Evolutionary conservation across 2,888 invertebrate genomes (phyloP).

Genomic region (Volucella zonaria): DNA sequence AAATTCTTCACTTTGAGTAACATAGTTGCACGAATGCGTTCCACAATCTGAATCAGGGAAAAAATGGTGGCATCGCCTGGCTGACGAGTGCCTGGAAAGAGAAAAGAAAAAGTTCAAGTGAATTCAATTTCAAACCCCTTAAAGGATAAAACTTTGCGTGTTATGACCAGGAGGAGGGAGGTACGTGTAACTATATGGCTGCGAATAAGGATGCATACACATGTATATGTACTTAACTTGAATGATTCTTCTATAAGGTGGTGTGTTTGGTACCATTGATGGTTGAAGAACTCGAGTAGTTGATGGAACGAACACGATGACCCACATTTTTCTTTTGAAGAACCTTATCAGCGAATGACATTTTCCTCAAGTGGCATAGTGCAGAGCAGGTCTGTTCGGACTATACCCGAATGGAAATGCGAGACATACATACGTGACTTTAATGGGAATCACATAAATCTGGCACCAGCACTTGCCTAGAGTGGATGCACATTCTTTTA

Average conservation of each 20-base stretch:
- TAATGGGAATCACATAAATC: conserved; percentile 53
- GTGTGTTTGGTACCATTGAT: conserved; percentile 52
- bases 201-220: too few species aligned
- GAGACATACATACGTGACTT: conserved; percentile 59
- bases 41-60: conserved; percentile 61
- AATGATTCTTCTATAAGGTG: conserved; percentile 1
- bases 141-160: conserved; percentile 33
- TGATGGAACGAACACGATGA: conserved; percentile 68
- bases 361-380: conserved; percentile 34
- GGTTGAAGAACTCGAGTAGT: conserved; percentile 65
- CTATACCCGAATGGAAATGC: conserved; percentile 44
- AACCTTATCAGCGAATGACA: conserved; percentile 62
- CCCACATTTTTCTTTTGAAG: conserved; percentile 60
- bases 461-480: background rate
- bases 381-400: conserved; percentile 4
- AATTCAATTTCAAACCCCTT: conserved; percentile 47
- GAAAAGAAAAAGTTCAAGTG: conserved; percentile 37
- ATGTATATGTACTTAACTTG: background rate
- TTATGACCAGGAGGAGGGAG: background rate
- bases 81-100: conserved; percentile 1
- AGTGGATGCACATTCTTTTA: conserved; percentile 12
- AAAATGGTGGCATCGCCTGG: conserved; percentile 1
- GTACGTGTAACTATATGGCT: background rate
- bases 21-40: conserved; percentile 59
- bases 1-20: conserved; percentile 39